Conservation (phyloP, 64 coral and sea anemone genomes). For the Stylophora pistillata region DNA sequence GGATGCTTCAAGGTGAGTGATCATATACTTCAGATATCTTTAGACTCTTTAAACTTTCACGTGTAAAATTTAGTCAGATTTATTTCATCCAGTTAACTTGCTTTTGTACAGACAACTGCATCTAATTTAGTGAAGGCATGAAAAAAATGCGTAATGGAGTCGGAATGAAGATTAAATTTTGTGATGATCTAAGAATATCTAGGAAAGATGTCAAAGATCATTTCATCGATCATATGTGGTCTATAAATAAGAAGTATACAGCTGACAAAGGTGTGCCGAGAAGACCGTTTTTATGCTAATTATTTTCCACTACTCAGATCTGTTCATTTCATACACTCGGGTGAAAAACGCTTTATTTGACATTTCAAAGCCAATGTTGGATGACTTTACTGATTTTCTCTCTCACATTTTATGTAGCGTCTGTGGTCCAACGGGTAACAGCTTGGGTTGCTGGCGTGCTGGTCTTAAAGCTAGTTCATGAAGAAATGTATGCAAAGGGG, state of each 20-base stretch:
- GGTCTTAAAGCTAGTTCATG: slow-evolving; percentile 47
- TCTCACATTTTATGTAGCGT: slow-evolving; percentile 31
- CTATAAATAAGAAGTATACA: slow-evolving; percentile 23
- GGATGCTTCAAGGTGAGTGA: slow-evolving; percentile 51
- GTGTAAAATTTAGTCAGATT: slow-evolving; percentile 18
- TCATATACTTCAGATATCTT: too few relatives aligned
- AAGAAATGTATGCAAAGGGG: slow-evolving; percentile 37
- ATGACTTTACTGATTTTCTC: background rate
- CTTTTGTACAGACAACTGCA: slow-evolving; percentile 2
- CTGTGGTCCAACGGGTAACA: slow-evolving; percentile 16
- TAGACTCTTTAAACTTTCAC: slow-evolving; percentile 7
- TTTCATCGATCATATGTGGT: slow-evolving; percentile 29
- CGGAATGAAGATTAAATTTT: slow-evolving; percentile 22
- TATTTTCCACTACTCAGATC: background rate
- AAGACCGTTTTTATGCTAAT: slow-evolving; percentile 28
- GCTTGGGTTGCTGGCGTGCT: slow-evolving; percentile 32
- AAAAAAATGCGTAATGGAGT: slow-evolving; percentile 6
- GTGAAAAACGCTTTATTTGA: background rate
- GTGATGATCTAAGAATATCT: slow-evolving; percentile 4
- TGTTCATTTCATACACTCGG: slow-evolving; percentile 1
- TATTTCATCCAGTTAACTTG: slow-evolving; percentile 23
- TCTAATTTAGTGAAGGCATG: background rate
- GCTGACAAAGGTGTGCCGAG: slow-evolving; percentile 25
- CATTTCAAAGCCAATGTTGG: background rate
- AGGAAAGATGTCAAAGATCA: slow-evolving; percentile 25